Conservation (phyloP, 2,797 vertebrate species). For the Dromococcyx pavoninus region DNA sequence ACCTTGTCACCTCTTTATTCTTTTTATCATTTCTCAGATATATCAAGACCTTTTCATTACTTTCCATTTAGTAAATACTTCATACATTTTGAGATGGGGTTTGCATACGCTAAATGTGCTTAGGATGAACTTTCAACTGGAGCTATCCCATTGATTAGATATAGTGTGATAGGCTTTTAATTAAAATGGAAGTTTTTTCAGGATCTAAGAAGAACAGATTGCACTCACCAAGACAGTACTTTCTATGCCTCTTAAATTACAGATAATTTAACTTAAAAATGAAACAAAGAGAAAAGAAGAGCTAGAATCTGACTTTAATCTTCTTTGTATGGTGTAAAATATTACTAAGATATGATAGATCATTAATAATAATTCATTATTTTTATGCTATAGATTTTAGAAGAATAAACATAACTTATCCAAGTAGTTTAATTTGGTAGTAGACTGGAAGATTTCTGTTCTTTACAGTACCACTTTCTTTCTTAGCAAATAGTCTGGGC, state of each 20-base stretch:
- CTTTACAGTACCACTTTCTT: background rate
- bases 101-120: accelerated
- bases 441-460: background rate
- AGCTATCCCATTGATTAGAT: background rate
- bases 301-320: background rate
- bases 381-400: background rate
- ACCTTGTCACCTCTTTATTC: background rate
- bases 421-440: background rate
- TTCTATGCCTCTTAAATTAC: background rate
- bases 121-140: background rate
- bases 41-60: background rate
- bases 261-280: background rate
- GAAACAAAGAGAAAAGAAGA: background rate
- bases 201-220: background rate
- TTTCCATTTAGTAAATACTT: background rate
- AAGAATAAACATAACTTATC: background rate
- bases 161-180: background rate
- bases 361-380: background rate
- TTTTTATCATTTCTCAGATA: background rate
- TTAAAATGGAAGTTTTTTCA: background rate
- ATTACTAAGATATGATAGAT: background rate
- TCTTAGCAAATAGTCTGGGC: background rate
- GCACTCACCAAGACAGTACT: background rate
- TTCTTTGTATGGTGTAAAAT: background rate
- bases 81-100: background rate